Conservation (phyloP, 1,140 invertebrate genomes). For the Monomorium pharaonis region DNA sequence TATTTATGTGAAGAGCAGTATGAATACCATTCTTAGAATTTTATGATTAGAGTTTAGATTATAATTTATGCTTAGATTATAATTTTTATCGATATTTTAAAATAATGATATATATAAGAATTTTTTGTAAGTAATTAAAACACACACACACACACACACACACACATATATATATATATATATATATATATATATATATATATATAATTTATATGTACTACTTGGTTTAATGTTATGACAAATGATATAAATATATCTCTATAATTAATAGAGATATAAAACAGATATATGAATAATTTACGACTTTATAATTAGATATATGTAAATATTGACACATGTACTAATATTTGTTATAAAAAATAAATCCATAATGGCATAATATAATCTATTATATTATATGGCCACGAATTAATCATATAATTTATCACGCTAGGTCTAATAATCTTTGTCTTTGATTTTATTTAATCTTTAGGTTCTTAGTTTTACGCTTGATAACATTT, state of each 20-base stretch:
- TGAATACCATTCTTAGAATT: conserved; percentile 44
- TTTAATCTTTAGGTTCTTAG: neutral
- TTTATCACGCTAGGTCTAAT: neutral
- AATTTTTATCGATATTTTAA: conserved; percentile 39
- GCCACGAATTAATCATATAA: neutral
- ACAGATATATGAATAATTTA: neutral
- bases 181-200: neutral
- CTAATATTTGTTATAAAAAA: neutral
- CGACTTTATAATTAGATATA: neutral
- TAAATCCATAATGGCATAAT: neutral
- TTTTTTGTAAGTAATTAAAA: conserved; percentile 66
- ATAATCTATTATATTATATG: neutral
- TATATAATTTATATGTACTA: conserved; percentile 10
- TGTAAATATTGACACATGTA: conserved; percentile 8
- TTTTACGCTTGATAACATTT: neutral
- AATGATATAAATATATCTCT: neutral
- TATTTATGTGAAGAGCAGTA: conserved; percentile 60
- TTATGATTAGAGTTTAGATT: no score
- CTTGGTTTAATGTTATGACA: neutral
- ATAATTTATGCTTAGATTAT: no score
- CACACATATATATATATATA: neutral
- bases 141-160: neutral
- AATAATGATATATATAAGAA: conserved; percentile 41
- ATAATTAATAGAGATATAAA: neutral
- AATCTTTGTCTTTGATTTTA: neutral